Conservation (phyloP, 1,140 invertebrate genomes). For the Lepidurus apus region DNA sequence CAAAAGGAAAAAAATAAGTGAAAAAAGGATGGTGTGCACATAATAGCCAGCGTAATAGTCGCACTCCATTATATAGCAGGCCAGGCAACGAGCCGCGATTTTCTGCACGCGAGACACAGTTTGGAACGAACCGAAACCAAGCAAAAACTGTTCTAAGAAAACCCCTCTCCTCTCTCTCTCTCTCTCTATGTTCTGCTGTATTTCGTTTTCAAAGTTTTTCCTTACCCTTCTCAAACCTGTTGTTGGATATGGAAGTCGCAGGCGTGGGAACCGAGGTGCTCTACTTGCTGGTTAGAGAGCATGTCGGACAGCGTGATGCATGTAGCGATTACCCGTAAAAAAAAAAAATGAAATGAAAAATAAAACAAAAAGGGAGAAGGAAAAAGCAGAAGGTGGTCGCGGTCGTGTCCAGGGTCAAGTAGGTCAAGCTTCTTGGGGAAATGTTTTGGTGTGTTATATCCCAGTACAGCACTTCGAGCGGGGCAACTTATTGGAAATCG, state of each 20-base stretch:
- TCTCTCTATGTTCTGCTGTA: too few relatives aligned
- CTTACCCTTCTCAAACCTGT: not conserved
- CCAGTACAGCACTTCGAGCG: too few relatives aligned
- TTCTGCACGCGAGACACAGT: constrained; percentile 16
- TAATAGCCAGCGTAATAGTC: constrained; percentile 10
- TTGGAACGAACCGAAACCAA: not conserved
- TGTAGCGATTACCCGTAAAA: not conserved
- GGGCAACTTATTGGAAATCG: too few relatives aligned
- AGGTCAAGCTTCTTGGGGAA: constrained; percentile 2
- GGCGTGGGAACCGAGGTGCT: constrained; percentile 7
- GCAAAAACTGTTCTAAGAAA: not conserved
- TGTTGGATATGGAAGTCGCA: constrained; percentile 1
- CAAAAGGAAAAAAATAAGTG: not conserved
- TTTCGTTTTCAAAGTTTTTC: not conserved
- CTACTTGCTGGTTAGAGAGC: constrained; percentile 14
- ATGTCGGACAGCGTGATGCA: constrained; percentile 20
- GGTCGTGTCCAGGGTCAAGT: constrained; percentile 7
- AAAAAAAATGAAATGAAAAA: not conserved
- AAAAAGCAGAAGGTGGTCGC: not conserved
- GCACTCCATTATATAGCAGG: constrained; percentile 5
- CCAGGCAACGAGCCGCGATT: constrained; percentile 20
- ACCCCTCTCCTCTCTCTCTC: not conserved
- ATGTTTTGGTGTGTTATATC: not conserved
- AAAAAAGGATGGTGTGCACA: not conserved
- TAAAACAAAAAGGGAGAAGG: not conserved